Evolutionary conservation across 2,888 invertebrate genomes (phyloP), one percentile per base, ranked within the genome.

Genomic region (Aphelenchoides bicaudatus): DNA sequence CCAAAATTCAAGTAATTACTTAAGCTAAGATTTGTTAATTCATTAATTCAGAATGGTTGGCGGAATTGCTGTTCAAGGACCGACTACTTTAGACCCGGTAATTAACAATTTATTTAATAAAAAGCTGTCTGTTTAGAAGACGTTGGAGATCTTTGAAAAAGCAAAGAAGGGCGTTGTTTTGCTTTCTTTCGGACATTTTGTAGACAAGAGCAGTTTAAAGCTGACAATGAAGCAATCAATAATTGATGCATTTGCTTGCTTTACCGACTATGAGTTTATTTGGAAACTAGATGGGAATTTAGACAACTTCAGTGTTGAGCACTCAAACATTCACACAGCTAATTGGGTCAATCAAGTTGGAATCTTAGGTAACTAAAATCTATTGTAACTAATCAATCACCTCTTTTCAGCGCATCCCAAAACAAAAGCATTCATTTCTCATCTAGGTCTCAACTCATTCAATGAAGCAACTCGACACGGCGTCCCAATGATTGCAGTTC

Each of bases 321-420:
- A 70, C 19, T 27, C 52, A 2, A 73, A 73, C 47, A 56, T 70
- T 27, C 68, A 72, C 30, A 29, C 68, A 6, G 62, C 67, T 10
- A 38, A 56, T 6, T 73, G 73, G 73, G 49, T 71, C n/a, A 69
- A 72, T 5, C 73, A 73, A 59, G 61, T 59, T 13, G 68, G 68
- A 51, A 51, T 72, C 21, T 56, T 72, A 2, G 66, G 67, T 51
- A 37, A 31, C 37, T 21, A 27, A 16, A 23, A 2, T 1, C 27
- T 3, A 19, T 8, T 43, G 6, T 43, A 43, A 10, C 19, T 8
- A n/a, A 43, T 16, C n/a, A 34, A 34, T 34, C 10, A 34, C 34
- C n/a, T 34, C n/a, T 8, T 43, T 43, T 43, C 23, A 43, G 43
- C 43, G 8, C 43, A 43, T 43, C 43, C 43, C 23, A 43, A 71